phyloP scores from a whole-genome alignment of 2,888 invertebrate genomes.

The Apamea monoglypha region DNA sequence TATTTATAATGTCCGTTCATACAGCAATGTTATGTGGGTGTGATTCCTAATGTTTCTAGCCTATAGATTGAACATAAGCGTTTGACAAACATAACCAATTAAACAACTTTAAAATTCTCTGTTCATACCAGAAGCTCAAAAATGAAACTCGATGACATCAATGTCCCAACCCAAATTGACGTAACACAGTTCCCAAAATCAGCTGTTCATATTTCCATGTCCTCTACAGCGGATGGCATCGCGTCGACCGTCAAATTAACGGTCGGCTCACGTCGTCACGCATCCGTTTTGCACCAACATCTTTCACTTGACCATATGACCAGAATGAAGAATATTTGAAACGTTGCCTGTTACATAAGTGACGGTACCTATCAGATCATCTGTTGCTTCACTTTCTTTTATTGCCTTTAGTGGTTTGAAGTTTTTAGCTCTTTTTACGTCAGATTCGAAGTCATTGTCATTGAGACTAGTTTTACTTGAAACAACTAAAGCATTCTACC shows the following conservation, averaged over 20 bases:
- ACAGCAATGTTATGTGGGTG: background rate
- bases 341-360: constrained; percentile 86
- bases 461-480: background rate
- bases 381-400: constrained; percentile 85
- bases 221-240: constrained; percentile 48
- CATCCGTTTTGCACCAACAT: constrained; percentile 87
- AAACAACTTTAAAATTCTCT: background rate
- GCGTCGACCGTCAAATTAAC: constrained; percentile 56
- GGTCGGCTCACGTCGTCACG: constrained; percentile 72
- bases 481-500: background rate
- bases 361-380: constrained; percentile 74
- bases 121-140: background rate
- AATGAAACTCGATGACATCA: constrained; percentile 27
- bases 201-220: constrained; percentile 61
- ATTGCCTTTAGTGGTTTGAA: constrained; percentile 48
- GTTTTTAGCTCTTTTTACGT: constrained; percentile 22
- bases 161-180: constrained; percentile 47
- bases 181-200: constrained; percentile 52
- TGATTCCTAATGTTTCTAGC: background rate
- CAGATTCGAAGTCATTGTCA: background rate
- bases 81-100: background rate
- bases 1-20: background rate
- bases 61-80: background rate
- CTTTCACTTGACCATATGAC: constrained; percentile 84
- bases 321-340: constrained; percentile 83